Base-by-base conservation (phyloP, 2,888 invertebrate species). In the Ophion ellenae region DNA sequence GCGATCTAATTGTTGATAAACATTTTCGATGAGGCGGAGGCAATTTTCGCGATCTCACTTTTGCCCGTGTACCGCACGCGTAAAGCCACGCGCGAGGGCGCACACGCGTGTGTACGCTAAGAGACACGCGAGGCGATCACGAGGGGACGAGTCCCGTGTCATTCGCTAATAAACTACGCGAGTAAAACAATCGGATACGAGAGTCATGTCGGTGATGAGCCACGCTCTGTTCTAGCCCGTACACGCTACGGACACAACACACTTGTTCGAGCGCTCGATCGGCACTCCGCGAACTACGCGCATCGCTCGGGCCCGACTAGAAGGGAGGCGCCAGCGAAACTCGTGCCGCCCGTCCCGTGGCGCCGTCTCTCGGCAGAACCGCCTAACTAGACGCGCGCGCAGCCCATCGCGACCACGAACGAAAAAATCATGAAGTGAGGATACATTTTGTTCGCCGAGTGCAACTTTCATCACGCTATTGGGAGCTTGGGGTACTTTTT, bases 191-290 rank as follows among this genome's bases (percentile, higher is more conserved):
- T 64, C 67, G 66, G 40, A 69, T n/a, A 73, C 74, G 75, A 80
- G 75, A 73, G 57, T 80, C 80, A 71, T 80, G 71, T 71, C 79
- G 66, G 57, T 47, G 32, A 64, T 71, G 17, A 47, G 59, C 67
- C 71, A 80, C 76, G 80, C 71, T 77, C 76, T 57, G 11, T 73
- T 36, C 69, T 79, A 20, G 73, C 59, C 79, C 83, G 67, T 83
- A 80, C 63, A 83, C 83, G 83, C 81, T 76, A 77, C 76, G 76
- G 61, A 66, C 64, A 83, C 82, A 79, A 80, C 80, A 85, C 85
- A 85, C 85, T 85, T 85, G 85, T 85, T 85, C 85, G 85, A 85
- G 80, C 80, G 80, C 83, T 85, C 85, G 83, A 83, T 85, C 77
- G 28, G 71, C 73, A n/a, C 59, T 57, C 61, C 83, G 53, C 63